Evolutionary conservation across 2,797 vertebrate genomes (phyloP).

Genomic region (Florisuga fusca): DNA sequence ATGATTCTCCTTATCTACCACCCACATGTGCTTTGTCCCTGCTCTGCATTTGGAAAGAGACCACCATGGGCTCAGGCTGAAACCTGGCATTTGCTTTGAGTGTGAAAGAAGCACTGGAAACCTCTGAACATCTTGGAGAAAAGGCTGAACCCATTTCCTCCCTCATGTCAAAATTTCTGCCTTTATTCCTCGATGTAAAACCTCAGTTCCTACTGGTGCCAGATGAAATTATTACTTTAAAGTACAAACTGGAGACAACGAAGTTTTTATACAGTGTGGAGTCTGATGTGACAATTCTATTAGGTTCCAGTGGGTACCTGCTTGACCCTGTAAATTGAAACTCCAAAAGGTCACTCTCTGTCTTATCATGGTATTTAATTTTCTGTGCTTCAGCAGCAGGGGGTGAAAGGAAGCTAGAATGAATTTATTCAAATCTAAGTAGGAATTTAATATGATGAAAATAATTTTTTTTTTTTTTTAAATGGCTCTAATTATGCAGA

Average conservation of each 20-base stretch:
- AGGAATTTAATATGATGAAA: not conserved
- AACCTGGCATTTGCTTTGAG: not conserved
- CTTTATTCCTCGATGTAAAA: not conserved
- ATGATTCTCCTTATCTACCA: not conserved
- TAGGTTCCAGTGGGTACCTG: constrained; percentile 12
- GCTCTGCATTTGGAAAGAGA: not conserved
- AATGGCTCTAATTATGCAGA: not conserved
- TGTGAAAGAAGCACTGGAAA: not conserved
- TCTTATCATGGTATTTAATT: constrained; percentile 32
- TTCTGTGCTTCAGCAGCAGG: not conserved
- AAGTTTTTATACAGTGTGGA: not conserved
- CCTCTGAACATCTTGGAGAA: not conserved
- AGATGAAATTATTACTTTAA: constrained; percentile 46
- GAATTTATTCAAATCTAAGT: constrained; percentile 34
- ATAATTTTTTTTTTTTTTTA: not conserved
- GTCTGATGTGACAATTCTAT: constrained; percentile 61
- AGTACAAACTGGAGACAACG: constrained; percentile 1
- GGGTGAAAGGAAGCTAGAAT: not conserved
- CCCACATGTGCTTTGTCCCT: accelerated
- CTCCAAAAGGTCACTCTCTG: not conserved
- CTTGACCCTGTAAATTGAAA: constrained; percentile 73
- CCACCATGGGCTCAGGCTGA: accelerated
- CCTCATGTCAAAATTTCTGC: not conserved
- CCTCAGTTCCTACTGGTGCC: not conserved
- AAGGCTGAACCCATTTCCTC: not conserved